Percentiles rank a stretch among this genome's conserved stretches.
Conservation (phyloP, 2,797 vertebrate species). For the Sternarchorhynchus goeldii region DNA sequence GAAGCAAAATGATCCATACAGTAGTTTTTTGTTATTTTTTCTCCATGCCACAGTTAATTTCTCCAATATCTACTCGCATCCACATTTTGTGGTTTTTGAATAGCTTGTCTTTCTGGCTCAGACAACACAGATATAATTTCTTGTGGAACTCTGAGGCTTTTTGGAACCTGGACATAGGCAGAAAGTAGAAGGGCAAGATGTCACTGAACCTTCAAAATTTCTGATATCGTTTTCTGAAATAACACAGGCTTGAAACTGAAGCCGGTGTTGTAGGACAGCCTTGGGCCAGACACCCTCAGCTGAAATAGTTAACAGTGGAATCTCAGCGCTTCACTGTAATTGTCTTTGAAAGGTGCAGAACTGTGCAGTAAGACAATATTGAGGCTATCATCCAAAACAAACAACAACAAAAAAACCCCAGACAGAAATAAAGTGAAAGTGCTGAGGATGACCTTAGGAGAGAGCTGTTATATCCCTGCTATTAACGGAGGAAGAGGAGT, state of each 20-base stretch:
- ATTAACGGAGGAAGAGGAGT: constrained; percentile 44
- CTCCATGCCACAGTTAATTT: constrained; percentile 48
- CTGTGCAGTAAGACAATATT: constrained; percentile 56
- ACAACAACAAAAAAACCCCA: constrained; percentile 9
- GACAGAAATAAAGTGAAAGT: background rate
- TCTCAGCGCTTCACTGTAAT: constrained; percentile 53
- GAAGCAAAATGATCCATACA: constrained; percentile 1
- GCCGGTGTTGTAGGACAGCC: constrained; percentile 24
- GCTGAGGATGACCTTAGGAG: constrained; percentile 48
- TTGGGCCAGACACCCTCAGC: constrained; percentile 20
- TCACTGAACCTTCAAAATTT: constrained; percentile 47
- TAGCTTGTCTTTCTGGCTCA: constrained; percentile 54
- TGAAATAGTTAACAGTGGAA: constrained; percentile 51
- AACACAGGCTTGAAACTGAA: constrained; percentile 47
- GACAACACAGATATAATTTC: constrained; percentile 59
- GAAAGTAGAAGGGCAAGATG: constrained; percentile 49
- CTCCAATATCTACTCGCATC: constrained; percentile 56
- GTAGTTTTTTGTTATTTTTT: constrained; percentile 27
- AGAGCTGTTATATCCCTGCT: constrained; percentile 45
- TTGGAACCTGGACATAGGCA: constrained; percentile 39
- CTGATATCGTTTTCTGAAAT: constrained; percentile 39
- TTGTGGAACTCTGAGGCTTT: constrained; percentile 43
- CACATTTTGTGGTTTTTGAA: constrained; percentile 41
- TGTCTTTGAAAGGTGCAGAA: constrained; percentile 54
- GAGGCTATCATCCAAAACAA: constrained; percentile 60